Evolutionary conservation across 1,140 invertebrate genomes (phyloP), one percentile per base, ranked within the genome.

Genomic region (Uloborus diversus): DNA sequence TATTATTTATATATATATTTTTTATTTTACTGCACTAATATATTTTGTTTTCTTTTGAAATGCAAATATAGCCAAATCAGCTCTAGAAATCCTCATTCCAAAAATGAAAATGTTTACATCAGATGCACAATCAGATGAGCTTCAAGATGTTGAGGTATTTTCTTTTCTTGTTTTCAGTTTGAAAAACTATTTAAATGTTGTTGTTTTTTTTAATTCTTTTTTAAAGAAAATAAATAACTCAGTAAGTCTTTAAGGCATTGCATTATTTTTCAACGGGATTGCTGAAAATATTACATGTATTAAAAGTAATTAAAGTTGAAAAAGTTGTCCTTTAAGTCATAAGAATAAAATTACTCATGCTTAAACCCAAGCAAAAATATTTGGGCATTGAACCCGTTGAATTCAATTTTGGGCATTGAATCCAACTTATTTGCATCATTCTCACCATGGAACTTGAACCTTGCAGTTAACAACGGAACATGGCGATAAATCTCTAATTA

Each of bases 51-150:
- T 0, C 17, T 35, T 53, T 49, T 68, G 49, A 14, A 27, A 7
- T 13, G 9, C 27, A 57, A 33, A 27, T 42, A 3, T 27, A 78
- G 73, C 73, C 25, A 91, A 92, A 70, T 91, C 92, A 76, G 96
- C 96, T 25, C 88, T 99, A 14, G 94, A 96, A 87, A 94, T 98
- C 85, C 89, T 99, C 32, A 96, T 99, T 83, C 96, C 96, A 0
- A 93, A 97, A 88, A 95, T 98, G 90, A 92, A 92, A 79, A 92
- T 93, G 73, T 92, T 88, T 53, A 9, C 61, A 56, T 85, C 83
- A 25, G 82, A 85, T 20, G 82, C 80, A 14, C 84, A 85, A 27
- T 30, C 69, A 11, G 88, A 81, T 49, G 80, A 81, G 59, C 81
- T 71, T 23, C 83, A 85, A 42, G 84, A 85, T 83, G 86, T 93